These are phyloP conservation scores for Chymomyza caudatula DNA, from an alignment of 2,888 invertebrate genomes.

Conservation along the genomic window DNA sequence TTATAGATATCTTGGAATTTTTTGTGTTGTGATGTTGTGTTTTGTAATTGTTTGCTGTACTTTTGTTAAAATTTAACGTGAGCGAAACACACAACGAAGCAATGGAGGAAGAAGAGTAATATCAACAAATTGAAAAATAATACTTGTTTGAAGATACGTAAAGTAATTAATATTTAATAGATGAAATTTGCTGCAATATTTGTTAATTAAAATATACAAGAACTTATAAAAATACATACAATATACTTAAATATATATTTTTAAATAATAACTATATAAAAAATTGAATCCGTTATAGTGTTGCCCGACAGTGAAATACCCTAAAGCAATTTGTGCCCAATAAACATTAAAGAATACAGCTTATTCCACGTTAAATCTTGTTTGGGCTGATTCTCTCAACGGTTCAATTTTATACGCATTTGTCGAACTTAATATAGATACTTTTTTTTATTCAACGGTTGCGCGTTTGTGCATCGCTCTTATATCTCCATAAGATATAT, in stretches of 20 bases:
- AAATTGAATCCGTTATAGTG: no score
- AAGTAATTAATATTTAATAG: conserved; percentile 60
- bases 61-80: conserved; percentile 14
- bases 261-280: conserved; percentile 46
- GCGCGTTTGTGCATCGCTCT: no score
- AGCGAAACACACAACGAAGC: conserved; percentile 43
- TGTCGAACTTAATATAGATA: no score
- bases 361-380: no score
- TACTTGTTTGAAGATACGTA: conserved; percentile 48
- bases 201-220: conserved; percentile 57
- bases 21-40: conserved; percentile 4
- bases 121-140: conserved; percentile 25
- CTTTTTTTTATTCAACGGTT: no score
- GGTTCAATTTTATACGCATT: no score
- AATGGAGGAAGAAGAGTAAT: neutral
- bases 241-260: conserved; percentile 59
- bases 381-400: no score
- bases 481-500: no score
- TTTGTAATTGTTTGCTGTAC: neutral
- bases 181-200: conserved; percentile 69
- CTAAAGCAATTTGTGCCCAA: no score
- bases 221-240: conserved; percentile 27
- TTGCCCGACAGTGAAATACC: no score
- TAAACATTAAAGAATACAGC: no score
- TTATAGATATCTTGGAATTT: neutral